Evolutionary conservation across 2,113 vertebrate species (phyloP).

Genomic region (Isurus oxyrinchus): DNA sequence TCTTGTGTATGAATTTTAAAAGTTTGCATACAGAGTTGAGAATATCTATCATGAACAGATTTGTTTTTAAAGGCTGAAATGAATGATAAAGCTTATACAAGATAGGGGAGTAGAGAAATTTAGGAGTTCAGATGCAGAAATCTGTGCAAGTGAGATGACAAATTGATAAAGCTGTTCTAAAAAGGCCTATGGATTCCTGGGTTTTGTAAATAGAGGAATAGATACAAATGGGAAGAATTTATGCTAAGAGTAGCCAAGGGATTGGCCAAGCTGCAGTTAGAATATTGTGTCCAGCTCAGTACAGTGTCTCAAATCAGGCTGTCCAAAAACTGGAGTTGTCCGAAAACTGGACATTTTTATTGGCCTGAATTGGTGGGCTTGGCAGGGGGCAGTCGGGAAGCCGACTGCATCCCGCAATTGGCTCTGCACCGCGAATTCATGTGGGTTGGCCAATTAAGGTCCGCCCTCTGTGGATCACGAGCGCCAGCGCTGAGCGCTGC

Average conservation of each 20-base stretch:
- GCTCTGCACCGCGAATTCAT: no score
- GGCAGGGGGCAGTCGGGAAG: no score
- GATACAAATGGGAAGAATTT: neutral
- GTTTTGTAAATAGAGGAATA: neutral
- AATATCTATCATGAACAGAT: neutral
- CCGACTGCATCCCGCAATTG: no score
- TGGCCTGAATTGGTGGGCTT: no score
- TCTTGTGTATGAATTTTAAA: neutral
- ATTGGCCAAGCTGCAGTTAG: neutral
- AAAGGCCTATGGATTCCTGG: neutral
- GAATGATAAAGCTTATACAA: neutral
- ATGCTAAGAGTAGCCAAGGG: neutral
- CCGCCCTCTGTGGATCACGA: no score
- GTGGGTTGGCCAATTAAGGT: no score
- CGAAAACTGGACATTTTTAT: no score
- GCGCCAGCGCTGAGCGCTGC: no score
- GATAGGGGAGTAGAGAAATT: neutral
- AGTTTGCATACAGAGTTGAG: neutral
- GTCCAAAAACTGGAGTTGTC: no score
- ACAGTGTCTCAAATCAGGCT: no score
- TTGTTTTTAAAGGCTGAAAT: neutral
- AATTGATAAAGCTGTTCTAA: neutral
- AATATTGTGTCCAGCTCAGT: neutral
- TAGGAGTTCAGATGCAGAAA: neutral
- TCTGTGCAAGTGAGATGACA: neutral